Evolutionary conservation across 2,113 vertebrate genomes (phyloP), one percentile per base, ranked within the genome.

Genomic region (Myotis lucifugus): DNA sequence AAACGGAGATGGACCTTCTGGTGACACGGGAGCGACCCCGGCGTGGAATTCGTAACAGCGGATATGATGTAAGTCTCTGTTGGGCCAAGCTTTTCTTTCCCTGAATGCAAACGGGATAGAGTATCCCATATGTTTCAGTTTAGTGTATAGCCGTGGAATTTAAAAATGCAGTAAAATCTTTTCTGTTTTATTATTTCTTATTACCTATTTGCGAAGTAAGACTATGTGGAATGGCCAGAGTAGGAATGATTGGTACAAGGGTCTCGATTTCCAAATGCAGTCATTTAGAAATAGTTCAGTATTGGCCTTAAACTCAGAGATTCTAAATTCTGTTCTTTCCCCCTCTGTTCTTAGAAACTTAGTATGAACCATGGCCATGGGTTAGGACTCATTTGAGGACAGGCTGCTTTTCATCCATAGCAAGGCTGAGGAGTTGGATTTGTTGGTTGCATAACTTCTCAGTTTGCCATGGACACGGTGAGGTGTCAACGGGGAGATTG

Each of bases 1-100:
- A 99, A 96, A 99, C 99, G 0, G 99, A 99, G 98, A 99, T 99
- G 99, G 99, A 99, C 98, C 99, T 99, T 92, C 99, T 99, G 72
- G 99, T 99, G 95, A 99, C 99, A 95, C 99, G 99, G 94, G 99
- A 99, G 96, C 98, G 99, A 97, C 99, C 99, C 2, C 98, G 99
- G 27, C 99, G 99, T 97, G 99, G 99, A 84, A 99, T 99, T 81
- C 98, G 99, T 3, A 99, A 99, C 98, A 99, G 99, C 6, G 99
- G 99, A 96, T 99, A 99, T 15, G 99, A 99, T 5, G 99, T 99
- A 96, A 99, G 99, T 99, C 85, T 40, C 13, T 56, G 70, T 32
- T 29, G 84, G 69, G 34, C 40, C 46, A 17, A 64, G 40, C 89
- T 73, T 89, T 50, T 54, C 21, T 95, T 92, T 90, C 40, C 48